Evolutionary conservation across 2,797 vertebrate species (phyloP).

Genomic region (Stomatorhinus walkeri): DNA sequence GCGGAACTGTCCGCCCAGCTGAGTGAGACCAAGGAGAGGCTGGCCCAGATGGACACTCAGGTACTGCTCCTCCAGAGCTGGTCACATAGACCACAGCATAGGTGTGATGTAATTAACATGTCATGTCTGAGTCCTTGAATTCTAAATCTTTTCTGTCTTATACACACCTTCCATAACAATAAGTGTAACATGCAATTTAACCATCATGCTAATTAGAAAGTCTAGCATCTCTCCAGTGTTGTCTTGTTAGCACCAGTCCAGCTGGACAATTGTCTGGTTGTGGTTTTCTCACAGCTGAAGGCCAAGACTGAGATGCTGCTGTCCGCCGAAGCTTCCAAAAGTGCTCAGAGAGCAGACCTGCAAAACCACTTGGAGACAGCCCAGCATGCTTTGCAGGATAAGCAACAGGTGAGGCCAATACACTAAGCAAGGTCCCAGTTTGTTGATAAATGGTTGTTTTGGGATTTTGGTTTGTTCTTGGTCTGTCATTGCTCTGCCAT

Average conservation of each 20-base stretch:
- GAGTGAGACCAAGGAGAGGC: constrained; percentile 85
- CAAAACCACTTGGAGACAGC: constrained; percentile 91
- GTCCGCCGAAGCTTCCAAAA: constrained; percentile 89
- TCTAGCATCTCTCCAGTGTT: not conserved
- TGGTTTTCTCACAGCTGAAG: constrained; percentile 71
- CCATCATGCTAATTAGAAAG: not conserved
- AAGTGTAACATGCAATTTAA: too few species aligned
- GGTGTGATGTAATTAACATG: not conserved
- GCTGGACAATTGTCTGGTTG: not conserved
- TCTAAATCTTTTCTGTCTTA: not conserved
- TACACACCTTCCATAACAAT: too few species aligned
- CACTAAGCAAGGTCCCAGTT: not conserved
- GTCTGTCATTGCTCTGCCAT: not conserved
- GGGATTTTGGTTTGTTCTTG: not conserved
- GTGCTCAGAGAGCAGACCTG: constrained; percentile 84
- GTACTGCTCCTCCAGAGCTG: constrained; percentile 46
- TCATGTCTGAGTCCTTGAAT: not conserved
- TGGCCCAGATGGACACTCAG: constrained; percentile 85
- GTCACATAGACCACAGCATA: not conserved
- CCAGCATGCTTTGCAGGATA: constrained; percentile 92
- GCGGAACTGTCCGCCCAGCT: constrained; percentile 77
- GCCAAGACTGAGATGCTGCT: constrained; percentile 92
- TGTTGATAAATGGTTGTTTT: not conserved
- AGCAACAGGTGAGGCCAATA: constrained; percentile 77
- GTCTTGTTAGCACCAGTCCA: not conserved